Conservation (phyloP, 2,113 vertebrate genomes). For the Halichoerus grypus region DNA sequence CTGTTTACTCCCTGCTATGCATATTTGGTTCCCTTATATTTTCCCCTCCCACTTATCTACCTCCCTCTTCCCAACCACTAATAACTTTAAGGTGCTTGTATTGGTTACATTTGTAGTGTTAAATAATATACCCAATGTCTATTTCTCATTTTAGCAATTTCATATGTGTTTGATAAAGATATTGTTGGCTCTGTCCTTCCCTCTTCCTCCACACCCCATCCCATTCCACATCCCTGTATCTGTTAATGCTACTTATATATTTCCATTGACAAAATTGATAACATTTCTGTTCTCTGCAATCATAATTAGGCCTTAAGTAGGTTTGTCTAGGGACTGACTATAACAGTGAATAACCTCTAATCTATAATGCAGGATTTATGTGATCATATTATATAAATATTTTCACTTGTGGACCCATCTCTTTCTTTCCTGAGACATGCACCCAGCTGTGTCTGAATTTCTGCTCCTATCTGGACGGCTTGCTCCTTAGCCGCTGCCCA, state of each 20-base stretch:
- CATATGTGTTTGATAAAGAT: not conserved
- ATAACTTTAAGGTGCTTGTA: not conserved
- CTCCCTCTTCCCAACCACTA: not conserved
- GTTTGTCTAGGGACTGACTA: not conserved
- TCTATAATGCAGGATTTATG: conserved; percentile 2
- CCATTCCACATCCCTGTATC: not conserved
- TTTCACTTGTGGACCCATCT: not conserved
- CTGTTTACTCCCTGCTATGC: not conserved
- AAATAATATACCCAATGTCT: not conserved
- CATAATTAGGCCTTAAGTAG: not conserved
- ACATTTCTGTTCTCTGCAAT: not conserved
- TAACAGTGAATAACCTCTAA: conserved; percentile 19
- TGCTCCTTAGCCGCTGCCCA: not conserved
- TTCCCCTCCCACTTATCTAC: not conserved
- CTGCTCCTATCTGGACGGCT: not conserved
- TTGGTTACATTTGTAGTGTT: not conserved
- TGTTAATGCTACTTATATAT: not conserved
- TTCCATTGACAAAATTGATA: not conserved
- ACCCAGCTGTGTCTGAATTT: not conserved
- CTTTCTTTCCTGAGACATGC: not conserved
- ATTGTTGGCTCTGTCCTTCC: not conserved
- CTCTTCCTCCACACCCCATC: not conserved
- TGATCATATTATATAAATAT: not conserved
- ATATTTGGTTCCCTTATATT: not conserved
- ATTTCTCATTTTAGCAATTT: not conserved